Evolutionary conservation across 2,888 invertebrate genomes (phyloP).

Genomic region (Onchidella celtica): DNA sequence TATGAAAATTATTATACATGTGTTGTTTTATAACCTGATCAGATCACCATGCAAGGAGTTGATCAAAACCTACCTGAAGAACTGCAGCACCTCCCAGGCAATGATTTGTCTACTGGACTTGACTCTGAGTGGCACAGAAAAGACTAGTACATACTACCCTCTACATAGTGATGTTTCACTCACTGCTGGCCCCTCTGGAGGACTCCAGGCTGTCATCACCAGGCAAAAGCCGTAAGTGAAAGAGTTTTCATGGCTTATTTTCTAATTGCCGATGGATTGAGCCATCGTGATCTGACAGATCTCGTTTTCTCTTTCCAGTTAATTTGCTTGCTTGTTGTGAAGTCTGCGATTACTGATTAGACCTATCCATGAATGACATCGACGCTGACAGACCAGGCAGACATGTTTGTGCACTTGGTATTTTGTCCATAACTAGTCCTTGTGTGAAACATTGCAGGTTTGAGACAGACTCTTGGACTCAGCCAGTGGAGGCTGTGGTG

Average conservation of each 20-base stretch:
- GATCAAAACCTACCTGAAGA: slow-evolving; percentile 8
- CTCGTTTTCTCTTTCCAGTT: no score
- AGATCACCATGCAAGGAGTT: slow-evolving; percentile 14
- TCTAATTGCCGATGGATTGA: no score
- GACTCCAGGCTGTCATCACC: slow-evolving; percentile 22
- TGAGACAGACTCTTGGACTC: slow-evolving; percentile 18
- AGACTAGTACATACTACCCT: background rate
- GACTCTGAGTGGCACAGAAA: background rate
- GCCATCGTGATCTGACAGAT: no score
- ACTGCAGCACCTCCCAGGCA: slow-evolving; percentile 1
- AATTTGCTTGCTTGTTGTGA: no score
- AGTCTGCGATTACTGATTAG: no score
- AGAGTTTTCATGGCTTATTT: no score
- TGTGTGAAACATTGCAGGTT: no score
- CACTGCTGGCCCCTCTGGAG: slow-evolving; percentile 22
- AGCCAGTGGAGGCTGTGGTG: slow-evolving; percentile 32
- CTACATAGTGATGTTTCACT: slow-evolving; percentile 27
- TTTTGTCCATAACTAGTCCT: no score
- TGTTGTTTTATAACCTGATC: background rate
- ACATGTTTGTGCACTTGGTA: no score
- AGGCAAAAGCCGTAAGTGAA: slow-evolving; percentile 22
- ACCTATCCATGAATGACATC: no score
- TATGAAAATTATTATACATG: no score
- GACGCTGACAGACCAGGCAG: no score
- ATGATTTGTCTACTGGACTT: slow-evolving; percentile 33